Evolutionary conservation across 2,113 vertebrate species (phyloP).

Genomic region (Lathamus discolor): DNA sequence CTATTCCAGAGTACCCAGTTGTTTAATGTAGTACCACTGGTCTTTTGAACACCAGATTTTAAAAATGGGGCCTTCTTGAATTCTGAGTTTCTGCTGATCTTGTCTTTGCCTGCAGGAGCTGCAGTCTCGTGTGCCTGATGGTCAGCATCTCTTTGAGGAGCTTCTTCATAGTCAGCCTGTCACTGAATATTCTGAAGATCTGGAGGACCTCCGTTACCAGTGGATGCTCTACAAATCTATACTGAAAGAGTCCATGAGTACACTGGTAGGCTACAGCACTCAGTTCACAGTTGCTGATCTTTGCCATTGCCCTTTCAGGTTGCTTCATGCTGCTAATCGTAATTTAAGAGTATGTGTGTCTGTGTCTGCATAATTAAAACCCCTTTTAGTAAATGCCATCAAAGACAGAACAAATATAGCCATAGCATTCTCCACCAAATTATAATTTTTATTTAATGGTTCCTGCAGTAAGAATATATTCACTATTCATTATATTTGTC

Average conservation of each 20-base stretch:
- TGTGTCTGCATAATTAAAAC: background rate
- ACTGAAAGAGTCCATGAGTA: constrained; percentile 73
- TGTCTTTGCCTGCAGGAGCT: constrained; percentile 76
- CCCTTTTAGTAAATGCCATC: background rate
- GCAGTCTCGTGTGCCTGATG: constrained; percentile 70
- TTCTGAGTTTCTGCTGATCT: background rate
- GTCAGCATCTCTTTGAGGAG: constrained; percentile 79
- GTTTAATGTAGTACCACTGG: background rate
- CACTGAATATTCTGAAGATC: constrained; percentile 49
- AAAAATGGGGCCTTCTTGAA: background rate
- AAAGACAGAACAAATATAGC: background rate
- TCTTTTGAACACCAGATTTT: background rate
- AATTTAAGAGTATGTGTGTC: background rate
- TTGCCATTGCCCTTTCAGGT: background rate
- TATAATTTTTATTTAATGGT: background rate
- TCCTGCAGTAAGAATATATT: background rate
- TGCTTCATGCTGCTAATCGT: background rate
- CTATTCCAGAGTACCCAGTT: background rate
- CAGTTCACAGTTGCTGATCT: background rate
- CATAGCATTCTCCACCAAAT: background rate
- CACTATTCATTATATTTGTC: background rate
- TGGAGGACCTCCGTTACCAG: constrained; percentile 86
- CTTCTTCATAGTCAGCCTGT: constrained; percentile 65
- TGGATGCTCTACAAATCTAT: constrained; percentile 96
- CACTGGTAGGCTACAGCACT: constrained; percentile 50